Evolutionary conservation across 2,113 vertebrate genomes (phyloP), one percentile per base, ranked within the genome.

Genomic region (Peromyscus maniculatus): DNA sequence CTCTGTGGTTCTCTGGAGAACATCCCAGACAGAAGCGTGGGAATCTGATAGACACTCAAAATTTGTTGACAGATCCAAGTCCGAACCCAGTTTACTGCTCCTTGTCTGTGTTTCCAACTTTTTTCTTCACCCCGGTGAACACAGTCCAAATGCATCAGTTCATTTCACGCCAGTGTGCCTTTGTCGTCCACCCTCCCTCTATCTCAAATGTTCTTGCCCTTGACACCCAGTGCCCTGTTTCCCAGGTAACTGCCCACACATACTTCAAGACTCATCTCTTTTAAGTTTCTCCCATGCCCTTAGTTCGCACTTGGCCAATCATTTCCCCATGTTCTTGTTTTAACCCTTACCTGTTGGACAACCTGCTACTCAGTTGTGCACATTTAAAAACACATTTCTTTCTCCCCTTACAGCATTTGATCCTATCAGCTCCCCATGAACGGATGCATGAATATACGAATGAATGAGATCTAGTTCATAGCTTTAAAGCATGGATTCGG

Each of bases 241-340:
- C 31, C 88, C 59, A 88, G 28, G 46, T 78, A 88, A 88, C 33
- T 75, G 28, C 64, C 19, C 66, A 74, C 78, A 72, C 16, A 24
- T 66, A 67, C 39, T 89, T 72, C 77, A 66, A 75, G 79, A 57
- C 43, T 39, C 62, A 83, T 62, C 43, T 87, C 24, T 64, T 75
- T 87, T 64, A 84, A 79, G 59, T 74, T 79, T 95, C 64, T 79
- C n/a, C 77, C 33, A 36, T 57, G 64, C 19, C 43, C 83, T 33
- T 78, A 49, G n/a, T 55, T 79, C 75, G 52, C 39, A 84, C 26
- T 21, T 86, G 46, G 66, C 26, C 26, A n/a, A 46, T 91, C 7
- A 7, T 6, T 87, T 33, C 36, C 71, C 71, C 3, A 0, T 71
- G 22, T 6, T 69, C 10, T 86, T 39, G 22, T 39, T 36, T 49